Base-by-base conservation (phyloP, 2,888 invertebrate species). In the Penaeus monodon region DNA sequence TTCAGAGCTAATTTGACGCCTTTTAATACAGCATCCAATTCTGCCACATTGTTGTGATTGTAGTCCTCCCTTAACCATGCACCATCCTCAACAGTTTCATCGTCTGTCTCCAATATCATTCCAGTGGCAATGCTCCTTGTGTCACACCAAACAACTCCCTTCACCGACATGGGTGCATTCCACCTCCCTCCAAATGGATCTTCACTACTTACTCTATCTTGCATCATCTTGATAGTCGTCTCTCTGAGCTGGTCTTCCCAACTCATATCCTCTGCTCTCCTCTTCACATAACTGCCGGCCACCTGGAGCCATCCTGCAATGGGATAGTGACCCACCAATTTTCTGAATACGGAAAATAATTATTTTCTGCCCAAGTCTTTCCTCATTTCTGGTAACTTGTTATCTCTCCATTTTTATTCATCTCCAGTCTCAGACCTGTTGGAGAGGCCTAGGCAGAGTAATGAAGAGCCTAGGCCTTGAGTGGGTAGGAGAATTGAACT, bases 81-180 rank as follows among this genome's bases (percentile, higher is more conserved):
- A 44, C 44, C 44, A 44, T 44, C 10, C 44, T 44, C 44, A 44
- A 10, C 44, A 44, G 44, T 44, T 44, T 44, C 44, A 44, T 44
- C 10, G 44, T 0, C 44, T 10, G 10, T 8, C 57, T 64, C 74
- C 0, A 85, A 44, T 27, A 85, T 2, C 22, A 85, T 74, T 20
- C 81, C 81, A 29, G 65, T 14, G 20, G 57, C 81, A 27, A 86
- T 27, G 17, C 68, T 86, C 57, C 85, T 85, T 4, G 86, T 74
- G 38, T 86, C 86, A 64, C 86, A 86, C 81, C 86, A 86, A 14
- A 81, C 66, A 10, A 57, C 81, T 44, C 10, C 0, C 44, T 7
- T 44, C 44, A 1, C 44, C 10, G 44, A 44, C 44, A 10, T 10
- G 44, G 44, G 44, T 38, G 44, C 44, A 44, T 44, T 44, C 70